Evolutionary conservation across 92 coral and sea anemone genomes (phyloP).

Genomic region (Blastomussa wellsi): DNA sequence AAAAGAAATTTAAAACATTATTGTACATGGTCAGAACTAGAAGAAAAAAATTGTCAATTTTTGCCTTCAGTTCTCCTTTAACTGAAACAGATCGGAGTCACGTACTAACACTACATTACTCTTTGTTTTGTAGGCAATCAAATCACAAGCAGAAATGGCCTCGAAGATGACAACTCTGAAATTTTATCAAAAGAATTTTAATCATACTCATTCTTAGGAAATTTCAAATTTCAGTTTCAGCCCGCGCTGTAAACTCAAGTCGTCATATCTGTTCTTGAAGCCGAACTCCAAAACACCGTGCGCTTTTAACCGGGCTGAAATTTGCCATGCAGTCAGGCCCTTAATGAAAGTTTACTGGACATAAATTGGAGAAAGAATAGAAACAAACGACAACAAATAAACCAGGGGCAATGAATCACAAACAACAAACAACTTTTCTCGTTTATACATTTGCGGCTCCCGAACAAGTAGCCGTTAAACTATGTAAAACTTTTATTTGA

Average conservation of each 20-base stretch:
- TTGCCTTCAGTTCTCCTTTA: no score
- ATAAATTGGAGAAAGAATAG: no score
- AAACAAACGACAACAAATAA: neutral
- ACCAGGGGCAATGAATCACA: neutral
- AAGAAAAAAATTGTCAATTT: no score
- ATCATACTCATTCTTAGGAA: neutral
- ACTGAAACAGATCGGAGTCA: neutral
- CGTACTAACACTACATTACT: neutral
- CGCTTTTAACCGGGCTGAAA: no score
- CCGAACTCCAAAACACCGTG: no score
- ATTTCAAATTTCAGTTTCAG: neutral
- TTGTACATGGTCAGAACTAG: no score
- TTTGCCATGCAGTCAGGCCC: no score
- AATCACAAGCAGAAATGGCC: slow-evolving; percentile 31
- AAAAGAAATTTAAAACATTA: no score
- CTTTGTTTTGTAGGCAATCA: slow-evolving; percentile 1
- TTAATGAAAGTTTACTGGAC: neutral
- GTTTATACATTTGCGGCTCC: neutral
- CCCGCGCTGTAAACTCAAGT: no score
- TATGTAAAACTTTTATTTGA: neutral
- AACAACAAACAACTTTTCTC: neutral
- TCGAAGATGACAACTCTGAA: slow-evolving; percentile 11
- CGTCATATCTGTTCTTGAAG: no score
- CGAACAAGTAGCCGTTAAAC: neutral
- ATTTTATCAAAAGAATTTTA: neutral